Evolutionary conservation across 2,113 vertebrate species (phyloP).

Genomic region (Cavia porcellus): DNA sequence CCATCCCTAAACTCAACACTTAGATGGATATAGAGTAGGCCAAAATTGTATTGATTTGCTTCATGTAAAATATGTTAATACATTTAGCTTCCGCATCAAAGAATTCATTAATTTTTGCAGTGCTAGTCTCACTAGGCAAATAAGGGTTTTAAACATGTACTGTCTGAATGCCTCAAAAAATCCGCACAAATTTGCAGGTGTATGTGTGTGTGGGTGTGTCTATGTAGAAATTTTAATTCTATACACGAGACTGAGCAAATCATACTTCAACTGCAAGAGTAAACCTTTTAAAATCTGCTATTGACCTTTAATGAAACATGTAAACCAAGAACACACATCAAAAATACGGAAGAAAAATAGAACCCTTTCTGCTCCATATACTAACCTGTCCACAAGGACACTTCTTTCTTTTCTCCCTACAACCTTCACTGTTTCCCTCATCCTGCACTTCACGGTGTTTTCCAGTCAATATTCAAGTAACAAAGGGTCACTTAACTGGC

Average conservation of each 20-base stretch:
- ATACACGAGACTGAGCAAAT: not conserved
- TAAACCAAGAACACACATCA: not conserved
- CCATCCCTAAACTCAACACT: not conserved
- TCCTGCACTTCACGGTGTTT: not conserved
- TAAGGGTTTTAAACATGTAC: conserved; percentile 22
- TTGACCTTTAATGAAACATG: not conserved
- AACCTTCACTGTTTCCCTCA: not conserved
- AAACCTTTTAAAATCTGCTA: conserved; percentile 16
- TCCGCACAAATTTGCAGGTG: not conserved
- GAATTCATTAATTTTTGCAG: not conserved
- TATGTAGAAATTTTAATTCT: not conserved
- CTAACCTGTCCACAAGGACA: not conserved
- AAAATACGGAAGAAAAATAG: not conserved
- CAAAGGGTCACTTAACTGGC: not conserved
- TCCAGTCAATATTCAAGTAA: conserved; percentile 26
- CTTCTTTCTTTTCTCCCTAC: not conserved
- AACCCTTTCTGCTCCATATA: not conserved
- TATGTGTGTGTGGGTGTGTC: not conserved
- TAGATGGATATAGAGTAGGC: not conserved
- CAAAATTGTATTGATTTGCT: not conserved
- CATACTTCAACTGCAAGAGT: not conserved
- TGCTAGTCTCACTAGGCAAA: not conserved
- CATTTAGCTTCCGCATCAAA: not conserved
- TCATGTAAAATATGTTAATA: not conserved
- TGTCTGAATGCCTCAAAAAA: not conserved